A percentile compares a stretch with the other conserved stretches of the same genome.
Evolutionary conservation across 2,888 invertebrate genomes (phyloP).

Genomic region (Tipula lateralis): DNA sequence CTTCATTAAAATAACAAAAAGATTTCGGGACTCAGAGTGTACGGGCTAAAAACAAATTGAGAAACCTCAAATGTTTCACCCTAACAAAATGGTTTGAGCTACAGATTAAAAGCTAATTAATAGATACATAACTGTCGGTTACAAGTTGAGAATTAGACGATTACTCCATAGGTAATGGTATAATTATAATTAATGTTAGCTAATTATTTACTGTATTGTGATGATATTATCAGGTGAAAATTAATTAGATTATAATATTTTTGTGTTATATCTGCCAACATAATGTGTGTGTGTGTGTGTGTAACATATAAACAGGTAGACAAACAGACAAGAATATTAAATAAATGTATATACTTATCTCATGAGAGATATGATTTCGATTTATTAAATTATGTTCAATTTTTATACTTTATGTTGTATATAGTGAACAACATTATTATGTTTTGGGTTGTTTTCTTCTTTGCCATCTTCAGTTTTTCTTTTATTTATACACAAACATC

Average conservation of each 20-base stretch:
- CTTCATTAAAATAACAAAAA: too few species aligned
- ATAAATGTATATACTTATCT: not conserved
- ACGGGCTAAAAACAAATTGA: too few species aligned
- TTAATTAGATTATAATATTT: conserved; percentile 8
- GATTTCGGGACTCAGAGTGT: too few species aligned
- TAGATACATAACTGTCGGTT: not conserved
- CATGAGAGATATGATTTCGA: conserved; percentile 19
- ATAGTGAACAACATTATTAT: not conserved
- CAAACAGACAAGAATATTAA: not conserved
- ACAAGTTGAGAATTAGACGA: not conserved
- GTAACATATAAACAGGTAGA: too few species aligned
- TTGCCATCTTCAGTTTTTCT: not conserved
- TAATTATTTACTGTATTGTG: not conserved
- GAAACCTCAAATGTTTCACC: too few species aligned
- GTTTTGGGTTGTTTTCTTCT: not conserved
- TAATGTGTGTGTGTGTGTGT: not conserved
- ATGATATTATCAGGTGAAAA: not conserved
- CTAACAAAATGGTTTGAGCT: too few species aligned
- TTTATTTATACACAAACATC: not conserved
- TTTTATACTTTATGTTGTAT: not conserved
- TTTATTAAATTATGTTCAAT: conserved; percentile 7
- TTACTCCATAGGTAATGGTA: not conserved
- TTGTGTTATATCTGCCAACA: not conserved
- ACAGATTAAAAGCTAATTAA: too few species aligned
- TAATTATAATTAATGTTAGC: not conserved